phyloP scores from a whole-genome alignment of 2,797 vertebrate genomes.

The Sebastes melanostomus region DNA sequence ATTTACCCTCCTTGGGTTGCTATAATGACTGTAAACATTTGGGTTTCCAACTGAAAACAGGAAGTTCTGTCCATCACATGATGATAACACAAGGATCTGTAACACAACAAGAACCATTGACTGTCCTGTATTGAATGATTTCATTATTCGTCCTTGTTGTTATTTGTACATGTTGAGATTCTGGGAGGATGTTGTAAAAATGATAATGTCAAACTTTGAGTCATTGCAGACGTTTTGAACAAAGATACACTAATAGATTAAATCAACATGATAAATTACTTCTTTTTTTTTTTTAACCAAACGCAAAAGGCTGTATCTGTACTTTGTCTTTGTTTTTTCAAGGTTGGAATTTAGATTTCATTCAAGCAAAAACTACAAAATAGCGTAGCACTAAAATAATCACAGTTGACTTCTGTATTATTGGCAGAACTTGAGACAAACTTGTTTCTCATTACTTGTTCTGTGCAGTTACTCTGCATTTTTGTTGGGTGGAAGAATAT shows the following conservation, averaged over 20 bases:
- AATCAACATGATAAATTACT: background rate
- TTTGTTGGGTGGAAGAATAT: background rate
- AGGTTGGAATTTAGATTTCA: background rate
- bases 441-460: background rate
- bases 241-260: background rate
- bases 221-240: background rate
- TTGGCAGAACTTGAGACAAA: background rate
- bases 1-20: background rate
- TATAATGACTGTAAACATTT: background rate
- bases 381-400: background rate
- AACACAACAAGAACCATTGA: background rate
- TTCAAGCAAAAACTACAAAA: background rate
- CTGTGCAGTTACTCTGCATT: too few species aligned
- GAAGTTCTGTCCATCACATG: background rate
- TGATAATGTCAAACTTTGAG: background rate
- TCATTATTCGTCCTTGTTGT: background rate
- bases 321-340: background rate
- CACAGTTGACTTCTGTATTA: background rate
- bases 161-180: slow-evolving; percentile 15
- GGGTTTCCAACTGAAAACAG: background rate
- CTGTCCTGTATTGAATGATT: background rate
- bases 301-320: background rate
- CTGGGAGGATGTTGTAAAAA: background rate
- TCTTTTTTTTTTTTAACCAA: background rate
- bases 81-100: background rate